Percentiles rank a stretch among this genome's conserved stretches.
phyloP scores from a whole-genome alignment of 2,797 vertebrate species.

The Pangasius krempfi region DNA sequence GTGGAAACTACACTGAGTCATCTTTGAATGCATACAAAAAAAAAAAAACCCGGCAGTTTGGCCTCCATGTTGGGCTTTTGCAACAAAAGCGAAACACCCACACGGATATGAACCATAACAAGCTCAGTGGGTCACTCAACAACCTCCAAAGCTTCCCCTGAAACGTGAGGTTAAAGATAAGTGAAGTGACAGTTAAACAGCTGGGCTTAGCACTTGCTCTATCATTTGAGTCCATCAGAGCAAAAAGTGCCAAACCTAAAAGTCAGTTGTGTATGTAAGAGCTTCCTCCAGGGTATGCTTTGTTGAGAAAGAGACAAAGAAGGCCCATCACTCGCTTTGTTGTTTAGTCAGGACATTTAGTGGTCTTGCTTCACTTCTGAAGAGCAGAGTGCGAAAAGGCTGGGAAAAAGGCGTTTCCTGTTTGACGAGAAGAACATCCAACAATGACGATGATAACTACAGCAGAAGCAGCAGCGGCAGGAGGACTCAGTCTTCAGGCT shows the following conservation, averaged over 20 bases:
- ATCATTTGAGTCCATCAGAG: slow-evolving; percentile 13
- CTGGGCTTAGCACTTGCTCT: background rate
- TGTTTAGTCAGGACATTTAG: slow-evolving; percentile 17
- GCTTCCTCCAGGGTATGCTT: background rate
- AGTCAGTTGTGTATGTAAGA: background rate
- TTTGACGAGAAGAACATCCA: slow-evolving; percentile 57
- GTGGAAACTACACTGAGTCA: slow-evolving; percentile 76
- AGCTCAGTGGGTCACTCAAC: slow-evolving; percentile 31
- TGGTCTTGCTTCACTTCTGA: slow-evolving; percentile 11
- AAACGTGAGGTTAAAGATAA: background rate
- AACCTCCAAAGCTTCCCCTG: background rate
- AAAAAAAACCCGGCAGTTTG: slow-evolving; percentile 51
- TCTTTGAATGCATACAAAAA: slow-evolving; percentile 58
- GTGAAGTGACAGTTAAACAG: background rate
- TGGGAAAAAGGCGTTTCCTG: slow-evolving; percentile 70
- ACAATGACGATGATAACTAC: slow-evolving; percentile 51
- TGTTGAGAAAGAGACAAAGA: slow-evolving; percentile 22
- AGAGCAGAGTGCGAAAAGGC: slow-evolving; percentile 53
- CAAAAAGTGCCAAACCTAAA: slow-evolving; percentile 47
- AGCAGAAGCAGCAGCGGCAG: slow-evolving; percentile 48
- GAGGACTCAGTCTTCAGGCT: slow-evolving; percentile 39
- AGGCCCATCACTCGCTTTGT: slow-evolving; percentile 15
- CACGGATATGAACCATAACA: slow-evolving; percentile 24
- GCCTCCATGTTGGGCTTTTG: slow-evolving; percentile 42
- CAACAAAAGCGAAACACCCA: slow-evolving; percentile 32